Evolutionary conservation across 2,797 vertebrate species (phyloP).

Genomic region (Chrysocyon brachyurus): DNA sequence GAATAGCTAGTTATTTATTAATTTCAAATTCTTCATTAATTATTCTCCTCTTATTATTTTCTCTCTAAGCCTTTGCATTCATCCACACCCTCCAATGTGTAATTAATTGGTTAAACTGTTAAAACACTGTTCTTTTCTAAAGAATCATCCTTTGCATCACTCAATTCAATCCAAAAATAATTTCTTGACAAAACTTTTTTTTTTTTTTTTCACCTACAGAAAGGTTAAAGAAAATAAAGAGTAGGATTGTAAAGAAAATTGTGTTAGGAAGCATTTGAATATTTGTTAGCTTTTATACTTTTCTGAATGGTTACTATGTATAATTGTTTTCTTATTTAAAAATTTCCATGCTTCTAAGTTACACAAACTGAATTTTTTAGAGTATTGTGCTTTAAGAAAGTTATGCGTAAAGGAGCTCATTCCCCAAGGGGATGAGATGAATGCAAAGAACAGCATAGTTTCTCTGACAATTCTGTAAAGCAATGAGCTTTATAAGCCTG

Average conservation of each 20-base stretch:
- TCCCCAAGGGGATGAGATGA: background rate
- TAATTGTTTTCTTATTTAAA: background rate
- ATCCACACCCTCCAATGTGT: background rate
- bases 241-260: background rate
- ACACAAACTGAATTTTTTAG: background rate
- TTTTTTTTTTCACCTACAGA: background rate
- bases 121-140: background rate
- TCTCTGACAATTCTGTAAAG: background rate
- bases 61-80: background rate
- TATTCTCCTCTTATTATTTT: background rate
- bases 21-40: background rate
- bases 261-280: background rate
- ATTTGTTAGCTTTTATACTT: background rate
- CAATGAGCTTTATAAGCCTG: background rate
- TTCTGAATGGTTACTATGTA: background rate
- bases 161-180: background rate
- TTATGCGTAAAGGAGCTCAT: background rate
- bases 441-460: background rate
- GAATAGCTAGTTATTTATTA: background rate
- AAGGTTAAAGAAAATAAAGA: background rate
- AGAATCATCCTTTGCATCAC: background rate
- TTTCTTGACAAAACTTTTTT: background rate
- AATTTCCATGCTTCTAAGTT: background rate
- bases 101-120: background rate
- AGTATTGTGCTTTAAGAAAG: background rate